Base-by-base conservation (phyloP, 2,113 vertebrate genomes). In the Cololabis saira region DNA sequence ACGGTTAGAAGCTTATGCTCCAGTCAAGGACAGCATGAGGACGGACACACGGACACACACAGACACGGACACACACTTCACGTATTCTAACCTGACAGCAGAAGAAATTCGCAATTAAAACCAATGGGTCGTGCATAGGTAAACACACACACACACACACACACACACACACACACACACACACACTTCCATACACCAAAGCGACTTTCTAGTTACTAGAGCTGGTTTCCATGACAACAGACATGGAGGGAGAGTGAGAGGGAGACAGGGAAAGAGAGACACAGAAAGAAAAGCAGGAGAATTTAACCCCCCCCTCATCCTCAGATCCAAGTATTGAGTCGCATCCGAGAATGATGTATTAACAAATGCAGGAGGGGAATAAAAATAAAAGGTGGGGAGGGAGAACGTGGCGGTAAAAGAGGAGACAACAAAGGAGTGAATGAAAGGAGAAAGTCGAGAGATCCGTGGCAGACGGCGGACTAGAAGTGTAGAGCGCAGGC, bases 211-310 rank as follows among this genome's bases (percentile, higher is more conserved):
- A 87, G 87, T 91, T 91, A 90, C 89, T 83, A 63, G 78, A 80
- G 82, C 87, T 5, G 63, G 92, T 92, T 90, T 87, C 92, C 88
- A 91, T 93, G 92, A 92, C 92, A 93, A 93, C 92, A 89, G 90
- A 92, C 86, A 65, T 59, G 57, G 58, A 65, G 74, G 52, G 80
- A 42, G 79, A 77, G 45, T 56, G 51, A 56, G 44, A 48, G 18
- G 50, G 18, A 65, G 68, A 64, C 59, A 65, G 5, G 44, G 11
- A 40, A 13, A 57, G 54, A 63, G 49, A 57, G 16, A 49, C 24
- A 55, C 3, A 66, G 47, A 67, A 13, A 58, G 2, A 41, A 19
- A 74, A 27, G 24, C 24, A 5, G 24, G 51, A 33, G 60, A 67
- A 56, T 61, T 58, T 56, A 19, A 60, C 59, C 33, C 42, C 51